Evolutionary conservation across 1,140 invertebrate species (phyloP).

Genomic region (Adelges cooleyi): DNA sequence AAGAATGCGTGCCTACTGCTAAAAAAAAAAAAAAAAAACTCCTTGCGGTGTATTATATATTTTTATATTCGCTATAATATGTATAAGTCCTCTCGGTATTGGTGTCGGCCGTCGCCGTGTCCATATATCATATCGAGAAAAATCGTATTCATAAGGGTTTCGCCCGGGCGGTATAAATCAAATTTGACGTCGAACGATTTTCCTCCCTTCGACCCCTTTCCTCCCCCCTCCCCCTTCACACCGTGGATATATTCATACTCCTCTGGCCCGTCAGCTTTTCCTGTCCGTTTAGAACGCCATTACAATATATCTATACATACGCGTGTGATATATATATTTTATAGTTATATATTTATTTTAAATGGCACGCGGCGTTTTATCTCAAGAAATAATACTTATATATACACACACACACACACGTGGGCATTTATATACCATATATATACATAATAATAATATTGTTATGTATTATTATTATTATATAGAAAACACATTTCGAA

Average conservation of each 20-base stretch:
- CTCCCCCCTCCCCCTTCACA: not conserved
- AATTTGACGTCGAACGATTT: constrained; percentile 14
- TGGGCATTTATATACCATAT: not conserved
- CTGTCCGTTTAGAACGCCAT: no score
- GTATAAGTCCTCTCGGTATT: no score
- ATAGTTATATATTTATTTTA: not conserved
- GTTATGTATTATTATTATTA: no score
- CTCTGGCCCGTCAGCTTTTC: no score
- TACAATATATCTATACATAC: no score
- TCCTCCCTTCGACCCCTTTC: not conserved
- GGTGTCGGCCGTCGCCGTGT: no score
- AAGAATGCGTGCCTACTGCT: no score
- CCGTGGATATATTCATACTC: not conserved
- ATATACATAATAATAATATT: not conserved
- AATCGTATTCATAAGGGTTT: constrained; percentile 16
- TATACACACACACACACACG: not conserved
- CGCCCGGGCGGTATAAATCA: constrained; percentile 16
- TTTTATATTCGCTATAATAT: no score
- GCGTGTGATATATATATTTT: not conserved
- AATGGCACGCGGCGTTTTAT: not conserved
- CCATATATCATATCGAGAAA: constrained; percentile 5
- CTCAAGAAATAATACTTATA: constrained; percentile 10
- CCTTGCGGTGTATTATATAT: no score
- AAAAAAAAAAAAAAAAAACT: no score
- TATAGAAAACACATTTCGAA: not conserved